These are phyloP conservation scores for Phengaris arion DNA, from an alignment of 2,888 invertebrate species.

Conservation along the genomic window DNA sequence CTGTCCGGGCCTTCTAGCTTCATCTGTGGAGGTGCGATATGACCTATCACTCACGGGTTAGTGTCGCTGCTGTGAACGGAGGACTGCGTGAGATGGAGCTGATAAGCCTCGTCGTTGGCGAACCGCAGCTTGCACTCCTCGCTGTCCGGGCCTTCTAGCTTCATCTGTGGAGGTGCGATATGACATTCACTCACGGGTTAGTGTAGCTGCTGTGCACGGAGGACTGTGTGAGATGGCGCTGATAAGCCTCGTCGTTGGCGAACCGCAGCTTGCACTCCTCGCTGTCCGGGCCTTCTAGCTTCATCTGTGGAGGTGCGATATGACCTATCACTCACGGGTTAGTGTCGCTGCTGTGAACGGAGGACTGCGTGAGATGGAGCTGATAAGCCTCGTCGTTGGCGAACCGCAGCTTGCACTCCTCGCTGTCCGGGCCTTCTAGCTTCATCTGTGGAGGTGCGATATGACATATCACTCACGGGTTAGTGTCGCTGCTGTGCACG, in stretches of 20 bases:
- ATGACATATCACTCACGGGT: slow-evolving; percentile 19
- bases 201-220: slow-evolving; percentile 24
- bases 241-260: slow-evolving; percentile 19
- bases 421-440: slow-evolving; percentile 2
- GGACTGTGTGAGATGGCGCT: slow-evolving; percentile 25
- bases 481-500: slow-evolving; percentile 22
- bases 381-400: slow-evolving; percentile 15
- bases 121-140: slow-evolving; percentile 12
- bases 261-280: slow-evolving; percentile 12
- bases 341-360: slow-evolving; percentile 24
- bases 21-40: background rate
- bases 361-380: slow-evolving; percentile 26
- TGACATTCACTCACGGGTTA: slow-evolving; percentile 18
- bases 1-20: slow-evolving; percentile 8
- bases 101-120: slow-evolving; percentile 19
- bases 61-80: slow-evolving; percentile 25
- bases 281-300: slow-evolving; percentile 6
- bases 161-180: background rate
- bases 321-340: slow-evolving; percentile 19
- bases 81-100: slow-evolving; percentile 25
- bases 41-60: slow-evolving; percentile 16
- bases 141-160: slow-evolving; percentile 6
- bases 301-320: background rate
- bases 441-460: background rate
- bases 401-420: slow-evolving; percentile 16